phyloP scores from a whole-genome alignment of 2,888 invertebrate species.

The Hymenopus coronatus region DNA sequence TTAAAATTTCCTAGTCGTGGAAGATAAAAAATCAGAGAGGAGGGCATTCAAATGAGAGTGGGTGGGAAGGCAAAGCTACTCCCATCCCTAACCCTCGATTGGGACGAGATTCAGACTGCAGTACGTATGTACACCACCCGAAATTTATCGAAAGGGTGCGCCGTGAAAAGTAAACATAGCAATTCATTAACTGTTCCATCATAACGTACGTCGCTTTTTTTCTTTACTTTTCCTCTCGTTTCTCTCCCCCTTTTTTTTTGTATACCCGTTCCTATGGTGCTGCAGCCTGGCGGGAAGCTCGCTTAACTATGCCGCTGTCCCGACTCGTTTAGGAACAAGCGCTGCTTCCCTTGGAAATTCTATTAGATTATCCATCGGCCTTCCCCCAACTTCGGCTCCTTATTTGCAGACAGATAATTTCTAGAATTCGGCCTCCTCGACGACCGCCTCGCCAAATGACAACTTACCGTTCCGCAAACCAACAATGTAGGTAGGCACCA shows the following conservation, averaged over 20 bases:
- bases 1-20: background rate
- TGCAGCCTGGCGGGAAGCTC: background rate
- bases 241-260: background rate
- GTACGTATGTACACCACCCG: background rate
- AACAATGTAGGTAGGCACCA: background rate
- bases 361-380: slow-evolving; percentile 25
- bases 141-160: slow-evolving; percentile 25
- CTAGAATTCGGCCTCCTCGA: background rate
- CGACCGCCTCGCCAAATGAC: background rate
- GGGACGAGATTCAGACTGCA: slow-evolving; percentile 35
- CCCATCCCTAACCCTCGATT: slow-evolving; percentile 51
- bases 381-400: slow-evolving; percentile 9
- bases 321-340: background rate
- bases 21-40: slow-evolving; percentile 1
- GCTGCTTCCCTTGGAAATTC: slow-evolving; percentile 5
- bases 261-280: background rate
- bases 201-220: slow-evolving; percentile 20
- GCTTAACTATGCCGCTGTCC: slow-evolving; percentile 1
- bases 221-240: background rate
- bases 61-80: slow-evolving; percentile 33
- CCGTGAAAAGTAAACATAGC: slow-evolving; percentile 30
- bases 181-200: slow-evolving; percentile 30
- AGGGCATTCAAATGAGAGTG: slow-evolving; percentile 8
- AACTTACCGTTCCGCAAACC: background rate
- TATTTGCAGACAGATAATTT: slow-evolving; percentile 14